Evolutionary conservation across 2,113 vertebrate genomes (phyloP).

Genomic region (Paradoxurus hermaphroditus): DNA sequence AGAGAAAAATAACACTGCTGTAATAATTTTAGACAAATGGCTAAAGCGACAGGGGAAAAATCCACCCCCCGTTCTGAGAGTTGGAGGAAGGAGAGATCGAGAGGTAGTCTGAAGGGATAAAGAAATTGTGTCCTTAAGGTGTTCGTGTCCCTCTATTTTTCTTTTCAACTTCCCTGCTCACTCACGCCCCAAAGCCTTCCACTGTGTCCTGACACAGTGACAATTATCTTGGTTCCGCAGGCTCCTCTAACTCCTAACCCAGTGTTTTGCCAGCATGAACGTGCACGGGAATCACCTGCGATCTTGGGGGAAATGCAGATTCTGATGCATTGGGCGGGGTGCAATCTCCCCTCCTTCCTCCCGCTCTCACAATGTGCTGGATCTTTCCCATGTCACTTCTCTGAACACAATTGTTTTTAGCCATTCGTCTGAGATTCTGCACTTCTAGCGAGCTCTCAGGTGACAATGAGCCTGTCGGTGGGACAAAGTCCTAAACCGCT

Average conservation of each 20-base stretch:
- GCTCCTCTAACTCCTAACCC: neutral
- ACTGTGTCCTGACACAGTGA: too few species aligned
- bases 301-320: neutral
- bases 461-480: neutral
- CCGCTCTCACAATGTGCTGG: neutral
- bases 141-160: neutral
- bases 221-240: too few species aligned
- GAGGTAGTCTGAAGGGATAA: neutral
- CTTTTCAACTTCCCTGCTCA: neutral
- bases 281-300: neutral
- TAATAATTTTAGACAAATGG: neutral
- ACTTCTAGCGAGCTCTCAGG: neutral
- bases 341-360: neutral
- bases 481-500: neutral
- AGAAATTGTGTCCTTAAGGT: neutral
- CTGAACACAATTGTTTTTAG: neutral
- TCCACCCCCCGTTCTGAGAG: neutral
- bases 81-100: neutral
- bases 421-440: neutral
- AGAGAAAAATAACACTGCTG: neutral
- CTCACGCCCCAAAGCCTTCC: neutral
- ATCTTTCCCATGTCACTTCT: neutral
- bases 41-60: neutral
- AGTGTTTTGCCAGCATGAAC: neutral
- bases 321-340: neutral